Evolutionary conservation across 2,113 vertebrate genomes (phyloP).

Genomic region (Sebastes fasciatus): DNA sequence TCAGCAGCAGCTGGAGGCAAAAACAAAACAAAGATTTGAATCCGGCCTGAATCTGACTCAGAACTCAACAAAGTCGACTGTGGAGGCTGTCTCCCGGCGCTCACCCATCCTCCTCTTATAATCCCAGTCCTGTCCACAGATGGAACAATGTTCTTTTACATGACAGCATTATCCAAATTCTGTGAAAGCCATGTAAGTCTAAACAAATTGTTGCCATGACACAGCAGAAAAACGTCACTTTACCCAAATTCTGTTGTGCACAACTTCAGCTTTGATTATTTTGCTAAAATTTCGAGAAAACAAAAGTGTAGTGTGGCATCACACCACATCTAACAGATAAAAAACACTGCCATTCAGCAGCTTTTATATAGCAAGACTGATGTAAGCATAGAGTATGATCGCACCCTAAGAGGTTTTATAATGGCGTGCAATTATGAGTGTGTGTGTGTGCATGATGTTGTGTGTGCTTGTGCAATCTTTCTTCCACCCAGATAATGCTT

Average conservation of each 20-base stretch:
- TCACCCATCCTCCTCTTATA: conserved; percentile 18
- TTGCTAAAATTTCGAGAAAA: background rate
- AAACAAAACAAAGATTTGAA: conserved; percentile 18
- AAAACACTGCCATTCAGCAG: conserved; percentile 37
- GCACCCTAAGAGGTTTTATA: conserved; percentile 40
- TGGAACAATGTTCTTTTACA: conserved; percentile 40
- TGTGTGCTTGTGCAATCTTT: conserved; percentile 46
- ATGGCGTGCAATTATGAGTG: conserved; percentile 52
- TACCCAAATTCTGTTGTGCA: background rate
- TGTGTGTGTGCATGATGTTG: conserved; percentile 9
- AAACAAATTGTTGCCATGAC: conserved; percentile 24
- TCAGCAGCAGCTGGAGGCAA: conserved; percentile 5
- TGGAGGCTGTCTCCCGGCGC: conserved; percentile 28
- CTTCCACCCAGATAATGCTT: conserved; percentile 62
- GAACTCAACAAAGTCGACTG: background rate
- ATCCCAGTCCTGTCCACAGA: conserved; percentile 40
- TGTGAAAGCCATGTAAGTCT: conserved; percentile 26
- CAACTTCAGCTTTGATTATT: background rate
- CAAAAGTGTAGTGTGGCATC: background rate
- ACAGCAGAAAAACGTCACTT: conserved; percentile 14
- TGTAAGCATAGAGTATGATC: conserved; percentile 48
- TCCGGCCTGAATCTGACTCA: background rate
- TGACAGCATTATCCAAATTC: conserved; percentile 25
- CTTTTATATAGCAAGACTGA: conserved; percentile 21
- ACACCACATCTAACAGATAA: background rate